phyloP scores from a whole-genome alignment of 92 coral and sea anemone species.

The Meandrina meandrites region DNA sequence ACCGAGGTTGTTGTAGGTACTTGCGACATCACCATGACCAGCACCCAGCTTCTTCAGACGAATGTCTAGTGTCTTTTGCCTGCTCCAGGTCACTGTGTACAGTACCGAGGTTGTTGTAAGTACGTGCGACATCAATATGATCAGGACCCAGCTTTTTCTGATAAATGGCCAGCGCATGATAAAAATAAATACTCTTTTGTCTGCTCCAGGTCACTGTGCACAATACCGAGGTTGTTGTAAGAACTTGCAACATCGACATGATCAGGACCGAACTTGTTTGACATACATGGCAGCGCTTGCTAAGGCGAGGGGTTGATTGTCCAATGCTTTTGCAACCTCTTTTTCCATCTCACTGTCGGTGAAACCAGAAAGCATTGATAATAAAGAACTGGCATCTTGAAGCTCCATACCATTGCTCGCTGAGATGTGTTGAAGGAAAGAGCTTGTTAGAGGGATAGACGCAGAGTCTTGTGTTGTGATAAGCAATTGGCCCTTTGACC shows the following conservation, averaged over 20 bases:
- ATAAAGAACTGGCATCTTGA: neutral
- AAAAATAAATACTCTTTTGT: neutral
- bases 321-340: neutral
- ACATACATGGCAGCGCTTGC: conserved; percentile 6
- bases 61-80: neutral
- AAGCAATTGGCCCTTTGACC: neutral
- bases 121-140: neutral
- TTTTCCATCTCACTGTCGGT: neutral
- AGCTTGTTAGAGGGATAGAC: neutral
- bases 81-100: neutral
- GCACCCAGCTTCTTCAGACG: neutral
- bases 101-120: neutral
- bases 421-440: neutral
- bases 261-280: neutral
- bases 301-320: neutral
- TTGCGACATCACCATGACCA: neutral
- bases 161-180: neutral
- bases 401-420: neutral
- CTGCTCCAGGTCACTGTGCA: neutral
- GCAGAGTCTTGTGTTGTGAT: conserved; percentile 31
- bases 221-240: neutral
- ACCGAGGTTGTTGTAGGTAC: neutral
- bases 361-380: neutral
- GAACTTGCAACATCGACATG: neutral
- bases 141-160: neutral